phyloP scores from a whole-genome alignment of 2,888 invertebrate species.

The Patella pellucida region DNA sequence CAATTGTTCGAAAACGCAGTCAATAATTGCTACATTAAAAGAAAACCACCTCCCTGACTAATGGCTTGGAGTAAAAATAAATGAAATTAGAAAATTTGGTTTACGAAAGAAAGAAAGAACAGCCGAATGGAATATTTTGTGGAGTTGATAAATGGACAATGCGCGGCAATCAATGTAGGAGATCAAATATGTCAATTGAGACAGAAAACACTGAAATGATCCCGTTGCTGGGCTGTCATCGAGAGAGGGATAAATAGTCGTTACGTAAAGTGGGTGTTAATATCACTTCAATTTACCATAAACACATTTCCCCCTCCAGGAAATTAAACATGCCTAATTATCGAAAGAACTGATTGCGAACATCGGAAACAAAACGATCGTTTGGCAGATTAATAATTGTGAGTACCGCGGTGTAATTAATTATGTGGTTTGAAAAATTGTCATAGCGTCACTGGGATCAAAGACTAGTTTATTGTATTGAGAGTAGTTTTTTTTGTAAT shows the following conservation, averaged over 20 bases:
- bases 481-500: background rate
- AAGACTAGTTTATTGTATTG: background rate
- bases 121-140: background rate
- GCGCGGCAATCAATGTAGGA: background rate
- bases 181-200: background rate
- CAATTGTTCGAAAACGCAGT: too few relatives aligned
- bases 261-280: conserved; percentile 5
- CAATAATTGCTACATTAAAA: too few relatives aligned
- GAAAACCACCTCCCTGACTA: too few relatives aligned
- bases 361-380: background rate
- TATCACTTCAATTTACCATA: conserved; percentile 6
- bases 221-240: conserved; percentile 2
- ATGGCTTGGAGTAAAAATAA: too few relatives aligned
- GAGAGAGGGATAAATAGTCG: background rate
- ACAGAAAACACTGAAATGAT: conserved; percentile 9
- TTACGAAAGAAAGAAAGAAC: conserved; percentile 15
- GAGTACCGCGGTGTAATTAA: background rate
- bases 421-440: conserved; percentile 6
- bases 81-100: background rate
- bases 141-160: conserved; percentile 13
- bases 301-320: background rate
- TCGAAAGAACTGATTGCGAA: background rate
- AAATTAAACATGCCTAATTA: conserved; percentile 1
- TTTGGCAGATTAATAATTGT: background rate
- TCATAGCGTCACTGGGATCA: background rate